Evolutionary conservation across 2,888 invertebrate species (phyloP).

Genomic region (Graphium colonna): DNA sequence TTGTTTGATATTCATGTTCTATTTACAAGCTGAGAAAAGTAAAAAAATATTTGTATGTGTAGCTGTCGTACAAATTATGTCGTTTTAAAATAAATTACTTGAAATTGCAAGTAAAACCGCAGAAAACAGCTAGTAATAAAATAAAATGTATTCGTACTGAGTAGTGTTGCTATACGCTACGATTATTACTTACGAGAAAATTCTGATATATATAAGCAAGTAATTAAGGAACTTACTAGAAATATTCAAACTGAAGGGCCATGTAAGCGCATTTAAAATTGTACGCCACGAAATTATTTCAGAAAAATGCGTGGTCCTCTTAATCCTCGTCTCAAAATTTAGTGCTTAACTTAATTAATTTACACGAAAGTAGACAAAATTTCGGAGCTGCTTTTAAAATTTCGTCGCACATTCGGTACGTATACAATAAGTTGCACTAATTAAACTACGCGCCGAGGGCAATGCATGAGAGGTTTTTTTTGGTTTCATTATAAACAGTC

Average conservation of each 20-base stretch:
- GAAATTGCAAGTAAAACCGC: too few relatives aligned
- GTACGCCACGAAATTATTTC: background rate
- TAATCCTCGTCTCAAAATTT: constrained; percentile 8
- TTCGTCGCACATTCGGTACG: constrained; percentile 10
- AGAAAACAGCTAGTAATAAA: too few relatives aligned
- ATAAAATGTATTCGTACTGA: too few relatives aligned
- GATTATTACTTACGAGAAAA: background rate
- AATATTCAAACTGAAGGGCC: background rate
- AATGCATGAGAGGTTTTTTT: too few relatives aligned
- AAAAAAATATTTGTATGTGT: too few relatives aligned
- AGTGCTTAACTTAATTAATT: constrained; percentile 23
- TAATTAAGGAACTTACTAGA: background rate
- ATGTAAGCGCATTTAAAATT: background rate
- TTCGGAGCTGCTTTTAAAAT: constrained; percentile 9
- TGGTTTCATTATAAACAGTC: too few relatives aligned
- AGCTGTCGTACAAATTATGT: too few relatives aligned
- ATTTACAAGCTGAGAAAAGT: too few relatives aligned
- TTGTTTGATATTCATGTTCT: too few relatives aligned
- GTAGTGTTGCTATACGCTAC: too few relatives aligned
- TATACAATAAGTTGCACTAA: constrained; percentile 15
- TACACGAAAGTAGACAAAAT: constrained; percentile 11
- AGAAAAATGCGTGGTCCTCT: constrained; percentile 5
- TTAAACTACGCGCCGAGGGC: constrained; percentile 3
- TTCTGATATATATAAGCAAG: background rate
- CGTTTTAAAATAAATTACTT: too few relatives aligned